phyloP scores from a whole-genome alignment of 2,113 vertebrate species.

The Tetrao urogallus region DNA sequence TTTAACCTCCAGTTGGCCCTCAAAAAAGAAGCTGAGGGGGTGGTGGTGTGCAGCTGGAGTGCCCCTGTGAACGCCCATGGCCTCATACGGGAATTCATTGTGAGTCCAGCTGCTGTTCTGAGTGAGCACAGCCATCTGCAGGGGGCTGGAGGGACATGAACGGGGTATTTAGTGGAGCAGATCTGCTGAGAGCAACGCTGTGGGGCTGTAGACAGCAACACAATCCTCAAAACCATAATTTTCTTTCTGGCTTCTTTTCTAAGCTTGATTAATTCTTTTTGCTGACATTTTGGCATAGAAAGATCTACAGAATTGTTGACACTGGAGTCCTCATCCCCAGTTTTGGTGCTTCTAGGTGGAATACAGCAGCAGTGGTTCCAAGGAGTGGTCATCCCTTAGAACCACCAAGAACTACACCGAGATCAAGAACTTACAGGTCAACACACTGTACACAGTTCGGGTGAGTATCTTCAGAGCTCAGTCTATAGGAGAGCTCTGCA shows the following conservation, averaged over 20 bases:
- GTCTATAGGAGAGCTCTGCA: rapidly evolving
- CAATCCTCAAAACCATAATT: rapidly evolving
- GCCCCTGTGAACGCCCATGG: slow-evolving; percentile 86
- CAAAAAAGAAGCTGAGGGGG: slow-evolving; percentile 83
- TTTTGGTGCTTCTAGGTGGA: slow-evolving; percentile 82
- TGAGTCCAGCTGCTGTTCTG: slow-evolving; percentile 74
- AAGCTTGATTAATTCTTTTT: rapidly evolving
- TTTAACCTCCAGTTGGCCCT: slow-evolving; percentile 87
- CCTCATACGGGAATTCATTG: slow-evolving; percentile 92
- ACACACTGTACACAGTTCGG: slow-evolving; percentile 84
- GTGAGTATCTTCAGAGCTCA: slow-evolving; percentile 77
- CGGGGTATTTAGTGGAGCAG: not conserved
- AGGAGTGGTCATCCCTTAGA: slow-evolving; percentile 89
- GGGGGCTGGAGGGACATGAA: not conserved
- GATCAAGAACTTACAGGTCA: slow-evolving; percentile 83
- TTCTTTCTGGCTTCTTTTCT: not conserved
- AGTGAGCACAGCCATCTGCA: not conserved
- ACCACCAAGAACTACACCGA: slow-evolving; percentile 72
- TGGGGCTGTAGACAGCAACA: not conserved
- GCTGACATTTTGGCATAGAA: not conserved
- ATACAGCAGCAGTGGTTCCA: slow-evolving; percentile 81
- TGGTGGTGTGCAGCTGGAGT: slow-evolving; percentile 84
- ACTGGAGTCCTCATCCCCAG: not conserved
- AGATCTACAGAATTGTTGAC: not conserved
- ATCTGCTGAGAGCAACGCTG: not conserved